These are phyloP conservation scores for Patella caerulea DNA, from an alignment of 2,888 invertebrate species.

Conservation along the genomic window DNA sequence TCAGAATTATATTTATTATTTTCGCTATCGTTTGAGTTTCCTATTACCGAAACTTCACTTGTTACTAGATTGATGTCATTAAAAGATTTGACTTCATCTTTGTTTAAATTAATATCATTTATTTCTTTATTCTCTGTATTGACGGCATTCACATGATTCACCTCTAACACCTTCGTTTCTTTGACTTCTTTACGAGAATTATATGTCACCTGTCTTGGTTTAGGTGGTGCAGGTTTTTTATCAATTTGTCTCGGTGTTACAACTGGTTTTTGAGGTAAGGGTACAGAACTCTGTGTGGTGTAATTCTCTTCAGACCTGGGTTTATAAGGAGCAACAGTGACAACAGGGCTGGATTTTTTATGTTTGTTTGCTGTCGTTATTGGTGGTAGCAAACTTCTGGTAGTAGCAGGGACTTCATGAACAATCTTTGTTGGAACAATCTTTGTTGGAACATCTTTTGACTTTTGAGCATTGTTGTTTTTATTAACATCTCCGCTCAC, in stretches of 20 bases:
- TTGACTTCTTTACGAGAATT: slow-evolving; percentile 6
- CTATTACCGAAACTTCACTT: background rate
- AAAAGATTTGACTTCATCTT: background rate
- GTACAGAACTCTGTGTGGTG: slow-evolving; percentile 25
- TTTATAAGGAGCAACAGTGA: slow-evolving; percentile 41
- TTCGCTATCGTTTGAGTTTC: background rate
- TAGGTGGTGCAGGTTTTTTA: slow-evolving; percentile 5
- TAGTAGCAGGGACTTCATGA: background rate
- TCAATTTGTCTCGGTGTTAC: slow-evolving; percentile 12
- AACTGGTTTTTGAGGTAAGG: slow-evolving; percentile 19
- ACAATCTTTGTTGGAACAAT: slow-evolving; percentile 8
- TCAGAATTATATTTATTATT: background rate
- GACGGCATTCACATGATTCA: background rate
- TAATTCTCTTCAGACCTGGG: slow-evolving; percentile 21
- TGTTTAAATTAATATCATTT: background rate
- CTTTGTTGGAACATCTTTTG: slow-evolving; percentile 12
- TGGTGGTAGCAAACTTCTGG: slow-evolving; percentile 8
- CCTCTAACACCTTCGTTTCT: background rate
- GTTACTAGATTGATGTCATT: slow-evolving; percentile 12
- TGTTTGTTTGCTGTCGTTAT: slow-evolving; percentile 29
- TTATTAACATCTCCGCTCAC: background rate
- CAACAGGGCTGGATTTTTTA: slow-evolving; percentile 38
- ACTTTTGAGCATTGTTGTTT: slow-evolving; percentile 6
- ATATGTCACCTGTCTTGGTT: background rate
- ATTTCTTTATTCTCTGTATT: slow-evolving; percentile 14